Conservation (phyloP, 2,113 vertebrate genomes). For the Tupaia tana region DNA sequence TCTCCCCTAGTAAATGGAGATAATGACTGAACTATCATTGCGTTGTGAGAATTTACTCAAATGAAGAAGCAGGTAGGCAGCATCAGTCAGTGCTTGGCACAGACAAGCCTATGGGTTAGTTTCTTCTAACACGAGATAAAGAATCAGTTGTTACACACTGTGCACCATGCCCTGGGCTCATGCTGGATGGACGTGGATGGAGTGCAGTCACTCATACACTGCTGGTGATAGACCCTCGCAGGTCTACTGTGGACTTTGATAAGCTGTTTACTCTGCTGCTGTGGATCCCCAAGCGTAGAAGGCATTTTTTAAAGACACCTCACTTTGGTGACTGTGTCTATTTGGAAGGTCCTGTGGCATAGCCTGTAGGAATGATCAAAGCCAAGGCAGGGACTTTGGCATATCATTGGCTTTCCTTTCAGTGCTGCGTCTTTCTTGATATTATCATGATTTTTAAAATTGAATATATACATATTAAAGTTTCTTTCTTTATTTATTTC, state of each 20-base stretch:
- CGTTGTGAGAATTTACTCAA: background rate
- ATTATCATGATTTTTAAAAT: too few species aligned
- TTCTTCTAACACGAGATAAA: background rate
- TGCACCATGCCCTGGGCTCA: background rate
- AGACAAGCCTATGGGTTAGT: background rate
- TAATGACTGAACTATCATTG: background rate
- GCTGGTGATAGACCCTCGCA: background rate
- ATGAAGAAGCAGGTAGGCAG: background rate
- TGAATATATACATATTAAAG: too few species aligned
- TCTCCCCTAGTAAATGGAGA: background rate
- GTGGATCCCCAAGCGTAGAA: background rate
- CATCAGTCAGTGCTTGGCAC: background rate
- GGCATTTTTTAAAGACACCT: background rate
- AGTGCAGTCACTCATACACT: accelerated
- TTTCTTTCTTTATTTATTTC: too few species aligned
- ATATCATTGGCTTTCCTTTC: background rate
- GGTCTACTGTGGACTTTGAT: background rate
- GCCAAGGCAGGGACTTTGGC: too few species aligned
- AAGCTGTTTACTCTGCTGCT: background rate
- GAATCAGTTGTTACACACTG: background rate
- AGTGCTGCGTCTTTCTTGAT: background rate
- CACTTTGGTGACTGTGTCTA: background rate
- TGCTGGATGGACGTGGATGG: background rate
- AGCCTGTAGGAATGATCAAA: accelerated
- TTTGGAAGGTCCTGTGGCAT: background rate